Evolutionary conservation across 2,797 vertebrate species (phyloP).

Genomic region (Anableps anableps): DNA sequence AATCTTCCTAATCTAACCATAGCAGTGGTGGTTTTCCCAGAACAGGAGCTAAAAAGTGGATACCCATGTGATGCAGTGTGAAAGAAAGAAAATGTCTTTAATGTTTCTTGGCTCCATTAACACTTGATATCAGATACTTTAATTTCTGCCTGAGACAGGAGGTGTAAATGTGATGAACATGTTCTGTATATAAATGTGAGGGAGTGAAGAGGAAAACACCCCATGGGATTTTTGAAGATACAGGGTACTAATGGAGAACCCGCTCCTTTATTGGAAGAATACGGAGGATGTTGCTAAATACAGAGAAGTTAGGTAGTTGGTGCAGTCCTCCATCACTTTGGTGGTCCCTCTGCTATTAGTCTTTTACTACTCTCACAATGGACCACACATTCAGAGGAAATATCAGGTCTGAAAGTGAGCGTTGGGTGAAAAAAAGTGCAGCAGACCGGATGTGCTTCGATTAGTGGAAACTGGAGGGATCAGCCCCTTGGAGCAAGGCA

Average conservation of each 20-base stretch:
- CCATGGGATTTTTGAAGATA: neutral
- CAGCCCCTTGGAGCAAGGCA: conserved; percentile 54
- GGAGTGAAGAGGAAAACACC: neutral
- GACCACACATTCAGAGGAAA: conserved; percentile 80
- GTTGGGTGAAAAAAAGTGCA: conserved; percentile 75
- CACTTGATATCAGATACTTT: neutral
- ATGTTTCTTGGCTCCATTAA: conserved; percentile 1
- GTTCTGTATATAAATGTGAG: neutral
- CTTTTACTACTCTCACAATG: conserved; percentile 67
- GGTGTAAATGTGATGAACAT: conserved; percentile 1
- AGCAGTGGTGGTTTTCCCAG: neutral
- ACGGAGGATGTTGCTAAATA: conserved; percentile 7
- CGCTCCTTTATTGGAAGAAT: neutral
- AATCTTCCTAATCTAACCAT: conserved; percentile 4
- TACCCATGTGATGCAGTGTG: neutral
- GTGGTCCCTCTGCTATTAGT: conserved; percentile 68
- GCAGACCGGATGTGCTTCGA: conserved; percentile 76
- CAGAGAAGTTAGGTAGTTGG: conserved; percentile 15
- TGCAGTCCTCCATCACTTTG: conserved; percentile 52
- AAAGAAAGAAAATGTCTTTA: neutral
- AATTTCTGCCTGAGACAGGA: neutral
- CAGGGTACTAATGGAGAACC: neutral
- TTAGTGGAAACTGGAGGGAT: conserved; percentile 70
- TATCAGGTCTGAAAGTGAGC: conserved; percentile 62
- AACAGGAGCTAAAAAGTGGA: neutral